Evolutionary conservation across 2,797 vertebrate genomes (phyloP).

Genomic region (Antrozous pallidus): DNA sequence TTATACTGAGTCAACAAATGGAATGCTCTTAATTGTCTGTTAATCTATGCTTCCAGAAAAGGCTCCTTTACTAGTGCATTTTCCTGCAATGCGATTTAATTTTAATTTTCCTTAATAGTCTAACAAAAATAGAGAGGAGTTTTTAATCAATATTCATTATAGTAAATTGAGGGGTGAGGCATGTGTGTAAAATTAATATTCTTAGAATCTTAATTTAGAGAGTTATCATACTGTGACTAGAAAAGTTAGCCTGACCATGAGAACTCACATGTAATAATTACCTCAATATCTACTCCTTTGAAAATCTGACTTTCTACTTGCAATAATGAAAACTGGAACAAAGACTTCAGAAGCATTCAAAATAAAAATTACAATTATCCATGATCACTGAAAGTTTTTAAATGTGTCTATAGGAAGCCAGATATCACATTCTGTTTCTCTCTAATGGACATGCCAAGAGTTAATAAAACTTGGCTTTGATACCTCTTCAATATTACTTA

Average conservation of each 20-base stretch:
- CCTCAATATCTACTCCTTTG: neutral
- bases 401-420: neutral
- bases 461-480: neutral
- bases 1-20: neutral
- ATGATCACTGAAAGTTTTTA: neutral
- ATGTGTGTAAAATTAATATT: neutral
- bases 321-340: neutral
- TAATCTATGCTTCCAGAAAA: neutral
- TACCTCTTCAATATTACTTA: neutral
- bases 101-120: neutral
- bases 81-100: neutral
- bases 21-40: neutral
- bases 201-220: neutral
- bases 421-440: neutral
- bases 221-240: neutral
- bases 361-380: neutral
- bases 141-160: neutral
- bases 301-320: slow-evolving; percentile 18
- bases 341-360: neutral
- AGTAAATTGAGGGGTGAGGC: neutral
- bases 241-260: neutral
- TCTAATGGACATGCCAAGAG: neutral
- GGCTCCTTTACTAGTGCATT: neutral
- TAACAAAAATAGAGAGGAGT: neutral
- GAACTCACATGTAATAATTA: neutral